Conservation (phyloP, 2,888 invertebrate species). For the Arrhopalites spinosus region DNA sequence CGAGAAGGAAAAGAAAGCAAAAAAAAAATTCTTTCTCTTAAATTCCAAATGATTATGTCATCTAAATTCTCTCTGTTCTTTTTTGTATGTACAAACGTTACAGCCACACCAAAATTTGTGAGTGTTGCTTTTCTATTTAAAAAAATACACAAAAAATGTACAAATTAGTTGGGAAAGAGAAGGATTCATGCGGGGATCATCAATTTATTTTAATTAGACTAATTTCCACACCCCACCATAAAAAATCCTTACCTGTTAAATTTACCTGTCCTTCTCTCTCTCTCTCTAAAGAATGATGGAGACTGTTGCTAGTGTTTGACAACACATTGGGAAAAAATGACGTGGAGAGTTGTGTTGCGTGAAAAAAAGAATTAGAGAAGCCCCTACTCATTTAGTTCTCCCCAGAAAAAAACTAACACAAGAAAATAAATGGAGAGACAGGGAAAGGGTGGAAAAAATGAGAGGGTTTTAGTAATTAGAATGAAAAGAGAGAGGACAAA, state of each 20-base stretch:
- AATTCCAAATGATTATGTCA: no score
- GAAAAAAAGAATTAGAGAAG: constrained; percentile 25
- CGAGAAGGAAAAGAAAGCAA: neutral
- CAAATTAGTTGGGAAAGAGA: neutral
- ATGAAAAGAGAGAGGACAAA: neutral
- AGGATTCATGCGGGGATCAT: neutral
- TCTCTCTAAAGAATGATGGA: neutral
- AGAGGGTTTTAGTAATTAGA: neutral
- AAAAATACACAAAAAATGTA: neutral
- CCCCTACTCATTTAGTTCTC: neutral
- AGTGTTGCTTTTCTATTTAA: no score
- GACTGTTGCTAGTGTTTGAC: neutral
- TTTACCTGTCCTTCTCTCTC: neutral
- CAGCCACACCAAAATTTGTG: no score
- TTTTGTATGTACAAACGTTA: no score
- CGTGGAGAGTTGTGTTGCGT: constrained; percentile 6
- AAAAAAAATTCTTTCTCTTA: neutral
- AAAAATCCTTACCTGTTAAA: neutral
- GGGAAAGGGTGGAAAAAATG: neutral
- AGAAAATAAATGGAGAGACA: neutral
- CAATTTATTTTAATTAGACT: constrained; percentile 3
- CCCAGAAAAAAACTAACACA: neutral
- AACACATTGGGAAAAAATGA: neutral
- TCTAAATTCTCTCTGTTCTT: neutral
- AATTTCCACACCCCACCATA: neutral